Percentiles rank a stretch among this genome's conserved stretches.
phyloP scores from a whole-genome alignment of 2,797 vertebrate species.

The Limnodromus scolopaceus region DNA sequence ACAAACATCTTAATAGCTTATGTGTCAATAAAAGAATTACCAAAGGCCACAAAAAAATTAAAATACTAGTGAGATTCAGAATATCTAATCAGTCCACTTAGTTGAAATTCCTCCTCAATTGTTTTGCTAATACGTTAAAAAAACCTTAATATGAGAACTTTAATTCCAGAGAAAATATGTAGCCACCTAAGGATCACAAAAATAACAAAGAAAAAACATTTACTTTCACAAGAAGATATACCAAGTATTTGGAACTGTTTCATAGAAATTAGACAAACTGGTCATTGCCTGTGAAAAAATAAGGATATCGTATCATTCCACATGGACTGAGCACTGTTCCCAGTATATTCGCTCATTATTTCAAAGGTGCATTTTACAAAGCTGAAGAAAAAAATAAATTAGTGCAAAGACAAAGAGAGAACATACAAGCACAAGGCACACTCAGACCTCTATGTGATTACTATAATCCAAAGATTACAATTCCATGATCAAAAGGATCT shows the following conservation, averaged over 20 bases:
- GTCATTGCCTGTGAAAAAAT: not conserved
- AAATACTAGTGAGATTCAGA: not conserved
- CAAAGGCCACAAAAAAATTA: not conserved
- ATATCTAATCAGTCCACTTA: not conserved
- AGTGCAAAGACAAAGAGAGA: not conserved
- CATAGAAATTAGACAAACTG: not conserved
- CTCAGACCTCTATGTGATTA: not conserved
- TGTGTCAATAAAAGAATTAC: not conserved
- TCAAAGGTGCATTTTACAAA: not conserved
- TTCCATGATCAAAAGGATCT: not conserved
- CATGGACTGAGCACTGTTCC: not conserved
- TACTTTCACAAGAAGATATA: not conserved
- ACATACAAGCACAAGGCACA: not conserved
- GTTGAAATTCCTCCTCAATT: not conserved
- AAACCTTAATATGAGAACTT: not conserved
- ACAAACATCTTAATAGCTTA: not conserved
- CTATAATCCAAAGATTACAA: not conserved
- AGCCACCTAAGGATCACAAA: not conserved
- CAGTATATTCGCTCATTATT: not conserved
- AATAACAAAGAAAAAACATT: not conserved
- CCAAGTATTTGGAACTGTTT: not conserved
- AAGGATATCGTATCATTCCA: not conserved
- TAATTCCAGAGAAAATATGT: not conserved
- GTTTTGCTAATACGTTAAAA: not conserved
- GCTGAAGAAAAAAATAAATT: not conserved